Conservation (phyloP, 2,888 invertebrate genomes). For the Bedellia somnulentella region DNA sequence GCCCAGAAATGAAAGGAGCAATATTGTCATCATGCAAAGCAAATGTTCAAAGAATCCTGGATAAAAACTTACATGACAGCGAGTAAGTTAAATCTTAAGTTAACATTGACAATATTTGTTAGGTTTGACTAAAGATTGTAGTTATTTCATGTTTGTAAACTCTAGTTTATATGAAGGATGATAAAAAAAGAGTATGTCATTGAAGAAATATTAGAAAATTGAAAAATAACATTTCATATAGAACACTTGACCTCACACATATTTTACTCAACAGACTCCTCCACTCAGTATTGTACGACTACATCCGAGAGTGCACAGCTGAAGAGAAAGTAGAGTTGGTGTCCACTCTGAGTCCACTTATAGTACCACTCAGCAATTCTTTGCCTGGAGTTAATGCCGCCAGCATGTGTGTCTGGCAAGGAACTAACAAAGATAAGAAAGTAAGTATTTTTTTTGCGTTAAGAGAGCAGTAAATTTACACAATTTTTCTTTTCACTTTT, state of each 20-base stretch:
- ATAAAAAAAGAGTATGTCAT: too few relatives aligned
- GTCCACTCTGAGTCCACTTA: conserved; percentile 66
- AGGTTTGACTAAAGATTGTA: background rate
- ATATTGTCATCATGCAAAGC: conserved; percentile 73
- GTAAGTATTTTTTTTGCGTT: conserved; percentile 22
- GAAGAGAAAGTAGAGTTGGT: conserved; percentile 77
- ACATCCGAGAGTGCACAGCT: conserved; percentile 69
- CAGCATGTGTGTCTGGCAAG: conserved; percentile 85
- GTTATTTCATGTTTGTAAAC: too few relatives aligned
- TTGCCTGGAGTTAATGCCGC: conserved; percentile 81
- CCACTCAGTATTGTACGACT: conserved; percentile 82
- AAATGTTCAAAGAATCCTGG: conserved; percentile 70
- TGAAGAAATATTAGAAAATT: too few relatives aligned
- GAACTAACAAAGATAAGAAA: conserved; percentile 77
- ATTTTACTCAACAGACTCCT: conserved; percentile 66
- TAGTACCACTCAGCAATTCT: conserved; percentile 70
- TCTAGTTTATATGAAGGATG: too few relatives aligned
- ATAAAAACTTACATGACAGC: conserved; percentile 71
- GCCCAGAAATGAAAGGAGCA: conserved; percentile 70
- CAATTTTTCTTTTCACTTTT: too few relatives aligned
- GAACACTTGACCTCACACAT: too few relatives aligned
- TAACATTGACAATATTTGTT: background rate
- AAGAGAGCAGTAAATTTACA: too few relatives aligned
- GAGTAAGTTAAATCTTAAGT: conserved; percentile 42
- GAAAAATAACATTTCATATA: too few relatives aligned